Evolutionary conservation across 2,113 vertebrate genomes (phyloP), one percentile per base, ranked within the genome.

Genomic region (Pteropus alecto): DNA sequence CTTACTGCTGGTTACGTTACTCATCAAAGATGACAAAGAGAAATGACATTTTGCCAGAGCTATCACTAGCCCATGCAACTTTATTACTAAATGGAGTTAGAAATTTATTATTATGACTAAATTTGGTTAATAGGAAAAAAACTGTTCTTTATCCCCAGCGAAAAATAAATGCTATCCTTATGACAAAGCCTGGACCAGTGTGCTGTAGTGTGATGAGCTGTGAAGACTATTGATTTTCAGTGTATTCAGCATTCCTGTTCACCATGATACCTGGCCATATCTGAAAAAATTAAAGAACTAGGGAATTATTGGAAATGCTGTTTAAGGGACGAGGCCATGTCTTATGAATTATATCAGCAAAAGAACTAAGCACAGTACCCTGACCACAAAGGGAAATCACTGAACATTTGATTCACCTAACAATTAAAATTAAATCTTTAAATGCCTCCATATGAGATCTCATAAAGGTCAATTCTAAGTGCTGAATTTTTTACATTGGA

Each of bases 21-120:
- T 71, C 19, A 85, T 51, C 7, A 2, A 87, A 83, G 82, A 70
- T 30, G 19, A 24, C 58, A 70, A 56, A 86, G 7, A 71, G 28
- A 89, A 43, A 30, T 11, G 12, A 90, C 28, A 76, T 15, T 67
- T 41, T 78, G 71, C 41, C 77, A 84, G n/a, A 77, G 51, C 18
- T 86, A 65, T 46, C 38, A 90, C 18, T 79, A 81, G 12, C 22
- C 85, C 16, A 63, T 46, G 51, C 7, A 93, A 90, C 41, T 54
- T 87, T 63, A 92, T 24, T 61, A 68, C 60, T 83, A 94, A 88
- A 82, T 48, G 48, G 41, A 68, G 43, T 43, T 18, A 63, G 58
- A 73, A 77, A 88, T 48, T 81, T 81, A 95, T 76, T 81, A 95
- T 76, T 41, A 7, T 76, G 54, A 83, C 74, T 90, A 65, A 89